Evolutionary conservation across 1,140 invertebrate species (phyloP), one percentile per base, ranked within the genome.

Genomic region (Pseudomyrmex flavicornis): DNA sequence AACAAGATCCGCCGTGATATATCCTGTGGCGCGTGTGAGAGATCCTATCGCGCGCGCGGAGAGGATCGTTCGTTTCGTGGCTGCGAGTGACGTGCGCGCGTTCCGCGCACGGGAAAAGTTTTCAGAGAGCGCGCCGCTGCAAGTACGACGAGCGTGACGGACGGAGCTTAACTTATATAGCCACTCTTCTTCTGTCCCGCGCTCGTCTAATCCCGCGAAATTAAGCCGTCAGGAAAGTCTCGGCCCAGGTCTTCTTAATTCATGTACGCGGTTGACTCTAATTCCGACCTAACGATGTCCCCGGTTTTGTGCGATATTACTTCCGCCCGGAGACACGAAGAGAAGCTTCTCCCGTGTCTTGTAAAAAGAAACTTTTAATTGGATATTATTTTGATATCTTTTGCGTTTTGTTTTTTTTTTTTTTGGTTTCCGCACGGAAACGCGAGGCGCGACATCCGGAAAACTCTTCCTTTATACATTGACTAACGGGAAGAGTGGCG

Each of bases 241-340:
- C 59, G 70, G 50, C 65, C 65, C 83, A 48, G 46, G 72, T 75
- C 76, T 80, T 63, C 86, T 83, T 85, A 86, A 87, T 82, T 86
- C 76, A 50, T 22, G 62, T 58, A 58, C 58, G 35, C 35, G 48
- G 74, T 54, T 48, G 61, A 52, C 54, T 80, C 56, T 80, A 80
- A 80, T 80, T 80, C 62, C 76, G 70, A 74, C 58, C 73, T 48
- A 68, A 26, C 54, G 20, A 20, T 63, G 20, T 77, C 12, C 56
- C 44, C 35, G 35, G 35, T 35, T 76, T 75, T 52, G 26, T 66
- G 69, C 59, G 66, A 70, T 84, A 75, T 86, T 74, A 58, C 62
- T 87, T 58, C 70, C 15, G 8, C 35, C 44, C 35, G 72, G 52
- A 70, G 65, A 77, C 13, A 62, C 35, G 72, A 44, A 70, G 65